phyloP scores from a whole-genome alignment of 2,888 invertebrate genomes.

The Cerastis leucographa region DNA sequence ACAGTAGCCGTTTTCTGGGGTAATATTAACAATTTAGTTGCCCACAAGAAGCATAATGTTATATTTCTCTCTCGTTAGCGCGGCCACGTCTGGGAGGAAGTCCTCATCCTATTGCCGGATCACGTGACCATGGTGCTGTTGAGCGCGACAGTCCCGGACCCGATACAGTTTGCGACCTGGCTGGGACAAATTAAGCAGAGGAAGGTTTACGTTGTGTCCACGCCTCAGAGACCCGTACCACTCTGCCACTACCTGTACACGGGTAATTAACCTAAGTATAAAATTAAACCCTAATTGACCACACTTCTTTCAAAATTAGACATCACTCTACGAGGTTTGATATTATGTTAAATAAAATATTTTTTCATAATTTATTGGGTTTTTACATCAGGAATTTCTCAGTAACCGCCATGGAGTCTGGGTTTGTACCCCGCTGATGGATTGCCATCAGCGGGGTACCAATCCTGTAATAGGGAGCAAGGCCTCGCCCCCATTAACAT shows the following conservation, averaged over 20 bases:
- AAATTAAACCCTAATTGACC: not conserved
- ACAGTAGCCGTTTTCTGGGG: too few species aligned
- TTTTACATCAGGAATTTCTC: too few species aligned
- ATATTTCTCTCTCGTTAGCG: slow-evolving; percentile 87
- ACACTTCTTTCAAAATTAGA: not conserved
- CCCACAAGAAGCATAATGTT: not conserved
- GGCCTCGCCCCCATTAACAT: too few species aligned
- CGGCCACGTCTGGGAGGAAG: slow-evolving; percentile 99
- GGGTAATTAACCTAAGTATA: slow-evolving; percentile 79
- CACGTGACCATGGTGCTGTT: slow-evolving; percentile 99
- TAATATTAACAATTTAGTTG: not conserved
- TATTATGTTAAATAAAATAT: too few species aligned
- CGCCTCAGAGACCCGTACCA: slow-evolving; percentile 98
- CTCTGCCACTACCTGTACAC: slow-evolving; percentile 98
- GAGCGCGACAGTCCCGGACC: slow-evolving; percentile 99
- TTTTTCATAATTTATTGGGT: too few species aligned
- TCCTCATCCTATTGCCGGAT: slow-evolving; percentile 97
- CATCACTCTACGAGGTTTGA: too few species aligned
- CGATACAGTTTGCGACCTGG: slow-evolving; percentile 98
- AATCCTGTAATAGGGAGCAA: too few species aligned
- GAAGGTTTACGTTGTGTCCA: slow-evolving; percentile 98
- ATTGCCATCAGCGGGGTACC: too few species aligned
- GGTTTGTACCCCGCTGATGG: too few species aligned
- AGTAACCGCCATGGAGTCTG: too few species aligned
- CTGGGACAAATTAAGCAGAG: slow-evolving; percentile 96